Percentiles rank a stretch among this genome's conserved stretches.
phyloP scores from a whole-genome alignment of 2,113 vertebrate genomes.

The Barbus barbus region DNA sequence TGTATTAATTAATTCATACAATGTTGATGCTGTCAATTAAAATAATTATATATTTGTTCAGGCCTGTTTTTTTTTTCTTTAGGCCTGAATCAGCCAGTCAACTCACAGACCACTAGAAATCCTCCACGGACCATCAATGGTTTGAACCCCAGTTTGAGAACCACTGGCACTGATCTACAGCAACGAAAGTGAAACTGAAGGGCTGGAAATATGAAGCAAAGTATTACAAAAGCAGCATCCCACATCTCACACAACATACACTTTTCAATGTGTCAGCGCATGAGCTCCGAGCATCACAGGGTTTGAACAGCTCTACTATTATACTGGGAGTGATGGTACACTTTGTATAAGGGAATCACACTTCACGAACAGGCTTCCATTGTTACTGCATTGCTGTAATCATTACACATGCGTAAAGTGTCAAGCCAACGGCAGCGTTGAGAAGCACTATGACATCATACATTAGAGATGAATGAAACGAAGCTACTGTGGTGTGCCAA shows the following conservation, averaged over 20 bases:
- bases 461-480: conserved; percentile 17
- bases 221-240: background rate
- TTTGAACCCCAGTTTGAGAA: background rate
- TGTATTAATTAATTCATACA: too few relatives aligned
- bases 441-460: conserved; percentile 35
- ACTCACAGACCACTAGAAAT: background rate
- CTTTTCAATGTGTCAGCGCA: background rate
- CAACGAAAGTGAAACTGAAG: background rate
- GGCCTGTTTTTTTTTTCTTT: too few relatives aligned
- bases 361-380: conserved; percentile 37
- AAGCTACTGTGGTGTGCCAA: conserved; percentile 9
- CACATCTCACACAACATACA: background rate
- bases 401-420: conserved; percentile 24
- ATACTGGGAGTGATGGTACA: conserved; percentile 40
- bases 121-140: background rate
- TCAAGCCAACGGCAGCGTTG: conserved; percentile 11
- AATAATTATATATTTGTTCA: too few relatives aligned
- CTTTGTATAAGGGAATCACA: conserved; percentile 33
- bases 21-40: too few relatives aligned
- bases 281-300: conserved; percentile 7
- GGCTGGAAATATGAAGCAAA: background rate
- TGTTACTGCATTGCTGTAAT: conserved; percentile 41
- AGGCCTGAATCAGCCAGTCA: background rate
- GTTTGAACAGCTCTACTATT: conserved; percentile 45
- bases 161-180: background rate